Base-by-base conservation (phyloP, 2,797 vertebrate species). In the Rhynchotus rufescens region DNA sequence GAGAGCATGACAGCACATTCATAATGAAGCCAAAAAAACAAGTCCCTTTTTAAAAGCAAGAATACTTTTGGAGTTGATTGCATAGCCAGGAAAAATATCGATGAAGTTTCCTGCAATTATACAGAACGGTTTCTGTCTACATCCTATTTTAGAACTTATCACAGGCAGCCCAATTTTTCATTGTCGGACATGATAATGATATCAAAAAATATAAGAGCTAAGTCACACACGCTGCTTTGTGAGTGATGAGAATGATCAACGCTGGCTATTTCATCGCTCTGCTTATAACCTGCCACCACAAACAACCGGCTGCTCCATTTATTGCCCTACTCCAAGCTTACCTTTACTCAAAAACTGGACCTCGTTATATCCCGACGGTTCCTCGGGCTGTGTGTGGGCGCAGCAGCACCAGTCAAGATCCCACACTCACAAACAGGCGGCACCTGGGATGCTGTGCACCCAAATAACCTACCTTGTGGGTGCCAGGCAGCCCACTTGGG, bases 251-350 rank as follows among this genome's bases (percentile, higher is more conserved):
- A 86, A 59, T 1, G 4, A 88, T 15, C 40, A 42, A 34, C 67
- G 64, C 36, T 36, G 21, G 34, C 0, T 0, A 44, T 62, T 88
- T 79, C 59, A 68, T n/a, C 32, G 42, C 59, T 68, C 16, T 38
- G 65, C 72, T 87, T 87, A 91, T 20, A 93, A 88, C 26, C 59
- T 38, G 64, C 71, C 65, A 80, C 64, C 68, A 91, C 68, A 90
- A 96, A 75, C 30, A 69, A 90, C 73, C 38, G 88, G 54, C 42
- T 75, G 56, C 34, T 82, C 54, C 12, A 7, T 76, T 74, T 86
- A 59, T 67, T 82, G 68, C 78, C 94, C 62, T 45, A 6, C 49
- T 68, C 38, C 16, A 32, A 1, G 0, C 19, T 91, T 23, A 40
- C 26, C 38, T 68, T 59, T 91, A 90, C 76, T 76, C 73, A 69